Base-by-base conservation (phyloP, 92 coral and sea anemone species). In the Anthopleura xanthogrammica region DNA sequence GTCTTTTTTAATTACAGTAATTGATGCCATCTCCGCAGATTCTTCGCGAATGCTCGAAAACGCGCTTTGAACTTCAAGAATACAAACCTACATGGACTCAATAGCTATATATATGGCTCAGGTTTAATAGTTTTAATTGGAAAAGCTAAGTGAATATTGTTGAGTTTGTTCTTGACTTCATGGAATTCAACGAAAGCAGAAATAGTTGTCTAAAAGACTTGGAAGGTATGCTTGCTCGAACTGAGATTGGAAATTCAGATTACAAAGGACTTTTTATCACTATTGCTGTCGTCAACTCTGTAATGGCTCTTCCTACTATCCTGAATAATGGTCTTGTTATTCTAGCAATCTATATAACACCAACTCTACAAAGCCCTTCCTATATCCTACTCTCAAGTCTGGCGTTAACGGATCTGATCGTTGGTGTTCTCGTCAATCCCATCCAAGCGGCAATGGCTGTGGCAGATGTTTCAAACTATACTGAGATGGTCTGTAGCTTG, bases 401-500 rank as follows among this genome's bases (percentile, higher is more conserved):
- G 36, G 74, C 74, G 3, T 68, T 68, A 24, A 68, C 74, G 9
- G 74, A 68, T 68, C 42, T 68, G 41, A 29, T 36, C 41, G 74
- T 68, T 68, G 74, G 74, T 3, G 1, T 68, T 42, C 7, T 68
- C 12, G 74, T 68, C 42, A 23, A 23, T 68, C 74, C 74, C 41
- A 68, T 68, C 74, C 74, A 68, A 36, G 74, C 13, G 16, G 42
- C 29, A 9, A 68, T 68, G 74, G 74, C 74, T 23, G 74, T 68
- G 42, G 74, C 74, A 11, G 74, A 68, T 68, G 43, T 68, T 6
- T 68, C 74, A 12, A 29, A 29, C 36, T n/a, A 68, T 13, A 29
- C 42, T 14, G 74, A 68, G 4, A 12, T 68, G 42, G 46, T 68
- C 74, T 68, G 74, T 68, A 29, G 16, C 13, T 68, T 68, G 74